A percentile compares a stretch with the other conserved stretches of the same genome.
These are phyloP conservation scores for Mesorhabditis spiculigera DNA, from an alignment of 2,888 invertebrate genomes.

Conservation along the genomic window DNA sequence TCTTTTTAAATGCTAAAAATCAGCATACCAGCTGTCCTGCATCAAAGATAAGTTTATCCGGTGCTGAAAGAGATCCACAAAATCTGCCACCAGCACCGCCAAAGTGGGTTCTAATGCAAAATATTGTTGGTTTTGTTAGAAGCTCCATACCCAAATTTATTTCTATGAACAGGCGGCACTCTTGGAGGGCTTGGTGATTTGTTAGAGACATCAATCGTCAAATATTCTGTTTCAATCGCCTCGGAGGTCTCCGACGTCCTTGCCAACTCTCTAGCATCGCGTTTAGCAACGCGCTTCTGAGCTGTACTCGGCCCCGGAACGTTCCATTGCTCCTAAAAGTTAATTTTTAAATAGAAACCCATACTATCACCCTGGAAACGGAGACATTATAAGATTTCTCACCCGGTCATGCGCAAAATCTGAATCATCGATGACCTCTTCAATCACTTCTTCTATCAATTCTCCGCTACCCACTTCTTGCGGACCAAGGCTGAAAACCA, in stretches of 20 bases:
- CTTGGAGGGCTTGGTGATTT: too few relatives aligned
- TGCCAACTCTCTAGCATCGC: too few relatives aligned
- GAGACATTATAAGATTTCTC: neutral
- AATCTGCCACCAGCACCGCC: neutral
- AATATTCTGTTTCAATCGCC: too few relatives aligned
- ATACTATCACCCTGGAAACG: too few relatives aligned
- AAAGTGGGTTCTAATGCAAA: neutral
- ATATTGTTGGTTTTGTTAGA: neutral
- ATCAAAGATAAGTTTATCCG: neutral
- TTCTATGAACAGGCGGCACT: neutral
- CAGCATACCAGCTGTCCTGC: neutral
- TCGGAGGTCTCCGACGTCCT: too few relatives aligned
- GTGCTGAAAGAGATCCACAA: neutral
- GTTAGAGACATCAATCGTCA: too few relatives aligned
- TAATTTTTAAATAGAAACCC: too few relatives aligned
- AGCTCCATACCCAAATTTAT: constrained; percentile 3
- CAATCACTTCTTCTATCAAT: constrained; percentile 19
- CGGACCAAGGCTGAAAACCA: neutral
- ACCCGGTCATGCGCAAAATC: neutral
- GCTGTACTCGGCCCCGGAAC: too few relatives aligned
- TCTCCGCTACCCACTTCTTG: constrained; percentile 10
- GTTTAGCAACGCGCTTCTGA: too few relatives aligned
- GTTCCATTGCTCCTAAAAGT: too few relatives aligned
- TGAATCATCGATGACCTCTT: constrained; percentile 12
- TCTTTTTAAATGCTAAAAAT: neutral